Evolutionary conservation across 2,888 invertebrate genomes (phyloP).

Genomic region (Agriotes lineatus): DNA sequence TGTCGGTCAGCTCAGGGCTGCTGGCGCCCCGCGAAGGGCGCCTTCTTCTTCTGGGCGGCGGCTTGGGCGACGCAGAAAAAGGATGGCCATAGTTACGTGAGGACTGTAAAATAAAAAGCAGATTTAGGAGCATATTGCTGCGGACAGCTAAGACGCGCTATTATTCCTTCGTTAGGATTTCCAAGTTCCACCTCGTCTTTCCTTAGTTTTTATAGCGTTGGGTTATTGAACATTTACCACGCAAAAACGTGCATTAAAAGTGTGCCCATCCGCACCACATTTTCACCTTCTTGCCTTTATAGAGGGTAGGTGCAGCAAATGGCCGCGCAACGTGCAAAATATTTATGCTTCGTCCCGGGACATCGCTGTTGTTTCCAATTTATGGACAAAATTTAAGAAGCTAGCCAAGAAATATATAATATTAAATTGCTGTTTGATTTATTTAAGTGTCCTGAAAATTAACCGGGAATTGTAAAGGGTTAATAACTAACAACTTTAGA

Average conservation of each 20-base stretch:
- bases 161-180: constrained; percentile 52
- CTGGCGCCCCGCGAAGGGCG: constrained; percentile 31
- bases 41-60: constrained; percentile 25
- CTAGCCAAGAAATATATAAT: too few species aligned
- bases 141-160: constrained; percentile 49
- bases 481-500: too few species aligned
- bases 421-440: too few species aligned
- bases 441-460: too few species aligned
- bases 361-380: too few species aligned
- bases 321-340: too few species aligned
- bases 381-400: too few species aligned
- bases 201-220: constrained; percentile 43
- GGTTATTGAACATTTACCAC: constrained; percentile 40
- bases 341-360: too few species aligned
- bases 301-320: too few species aligned
- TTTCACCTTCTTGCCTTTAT: not conserved
- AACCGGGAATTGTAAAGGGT: too few species aligned
- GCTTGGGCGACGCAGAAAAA: not conserved
- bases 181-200: constrained; percentile 30
- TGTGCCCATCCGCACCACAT: not conserved
- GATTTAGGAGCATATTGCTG: constrained; percentile 48
- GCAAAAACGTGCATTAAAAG: constrained; percentile 22
- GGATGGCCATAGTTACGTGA: constrained; percentile 12
- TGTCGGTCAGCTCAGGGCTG: constrained; percentile 50
- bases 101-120: constrained; percentile 23